These are phyloP conservation scores for Drosophila prosaltans DNA, from an alignment of 1,140 invertebrate genomes.

Conservation along the genomic window DNA sequence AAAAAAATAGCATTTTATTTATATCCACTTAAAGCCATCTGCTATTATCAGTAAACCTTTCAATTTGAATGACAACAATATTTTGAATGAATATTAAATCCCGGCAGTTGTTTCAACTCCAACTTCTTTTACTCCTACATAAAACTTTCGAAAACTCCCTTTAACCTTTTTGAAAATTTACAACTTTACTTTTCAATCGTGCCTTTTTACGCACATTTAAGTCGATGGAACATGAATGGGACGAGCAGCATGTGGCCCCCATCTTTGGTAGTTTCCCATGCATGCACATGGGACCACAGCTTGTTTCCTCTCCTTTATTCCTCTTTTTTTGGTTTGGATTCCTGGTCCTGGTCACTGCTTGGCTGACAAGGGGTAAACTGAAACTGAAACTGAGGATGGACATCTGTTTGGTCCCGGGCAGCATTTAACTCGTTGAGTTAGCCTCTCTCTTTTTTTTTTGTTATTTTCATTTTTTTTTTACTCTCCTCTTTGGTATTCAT, in stretches of 20 bases:
- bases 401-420: slow-evolving; percentile 7
- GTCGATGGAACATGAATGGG: slow-evolving; percentile 6
- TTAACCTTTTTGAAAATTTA: slow-evolving; percentile 11
- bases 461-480: slow-evolving; percentile 18
- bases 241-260: slow-evolving; percentile 1
- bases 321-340: background rate
- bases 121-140: background rate
- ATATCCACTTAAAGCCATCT: background rate
- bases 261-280: background rate
- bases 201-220: background rate
- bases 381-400: background rate
- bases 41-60: background rate
- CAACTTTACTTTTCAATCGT: slow-evolving; percentile 13
- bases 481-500: slow-evolving; percentile 40
- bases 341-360: slow-evolving; percentile 41
- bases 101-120: background rate
- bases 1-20: no score
- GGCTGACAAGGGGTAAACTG: slow-evolving; percentile 33
- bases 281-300: slow-evolving; percentile 34
- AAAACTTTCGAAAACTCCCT: background rate
- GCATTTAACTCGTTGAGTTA: slow-evolving; percentile 28
- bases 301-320: slow-evolving; percentile 5
- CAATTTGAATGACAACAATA: background rate
- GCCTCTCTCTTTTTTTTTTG: slow-evolving; percentile 39
- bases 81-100: slow-evolving; percentile 3